phyloP scores from a whole-genome alignment of 2,888 invertebrate genomes.

The Trachelus troglodyta region DNA sequence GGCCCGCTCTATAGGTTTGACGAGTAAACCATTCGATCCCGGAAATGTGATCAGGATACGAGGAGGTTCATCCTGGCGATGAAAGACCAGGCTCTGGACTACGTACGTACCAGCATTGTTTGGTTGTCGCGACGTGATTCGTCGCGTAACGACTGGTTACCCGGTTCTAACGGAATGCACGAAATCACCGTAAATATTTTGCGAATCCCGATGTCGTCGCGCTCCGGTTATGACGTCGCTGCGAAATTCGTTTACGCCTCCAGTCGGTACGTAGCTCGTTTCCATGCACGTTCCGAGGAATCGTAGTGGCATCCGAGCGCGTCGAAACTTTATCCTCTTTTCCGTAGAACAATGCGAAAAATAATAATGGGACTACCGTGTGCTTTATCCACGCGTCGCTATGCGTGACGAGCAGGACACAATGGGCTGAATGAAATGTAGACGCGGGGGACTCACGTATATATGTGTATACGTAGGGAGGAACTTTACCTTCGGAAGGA shows the following conservation, averaged over 20 bases:
- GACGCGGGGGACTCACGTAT: background rate
- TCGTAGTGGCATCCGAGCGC: background rate
- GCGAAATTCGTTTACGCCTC: background rate
- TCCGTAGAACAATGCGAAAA: background rate
- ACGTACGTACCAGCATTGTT: background rate
- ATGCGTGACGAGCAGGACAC: constrained; percentile 1
- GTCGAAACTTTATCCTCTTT: constrained; percentile 3
- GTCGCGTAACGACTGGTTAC: background rate
- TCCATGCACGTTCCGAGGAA: background rate
- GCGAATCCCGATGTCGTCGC: background rate
- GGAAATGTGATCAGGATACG: background rate
- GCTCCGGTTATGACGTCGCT: background rate
- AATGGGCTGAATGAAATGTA: background rate
- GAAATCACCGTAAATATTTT: background rate
- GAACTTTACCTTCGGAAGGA: background rate
- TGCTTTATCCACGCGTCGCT: constrained; percentile 2
- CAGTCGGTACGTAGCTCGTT: background rate
- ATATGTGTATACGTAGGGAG: background rate
- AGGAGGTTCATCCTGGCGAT: background rate
- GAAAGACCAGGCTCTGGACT: background rate
- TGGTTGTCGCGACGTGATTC: background rate
- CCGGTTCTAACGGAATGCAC: background rate
- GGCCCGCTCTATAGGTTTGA: background rate
- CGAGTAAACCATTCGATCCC: background rate
- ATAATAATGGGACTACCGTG: background rate